Evolutionary conservation across 2,888 invertebrate species (phyloP).

Genomic region (Epinotia bilunana): DNA sequence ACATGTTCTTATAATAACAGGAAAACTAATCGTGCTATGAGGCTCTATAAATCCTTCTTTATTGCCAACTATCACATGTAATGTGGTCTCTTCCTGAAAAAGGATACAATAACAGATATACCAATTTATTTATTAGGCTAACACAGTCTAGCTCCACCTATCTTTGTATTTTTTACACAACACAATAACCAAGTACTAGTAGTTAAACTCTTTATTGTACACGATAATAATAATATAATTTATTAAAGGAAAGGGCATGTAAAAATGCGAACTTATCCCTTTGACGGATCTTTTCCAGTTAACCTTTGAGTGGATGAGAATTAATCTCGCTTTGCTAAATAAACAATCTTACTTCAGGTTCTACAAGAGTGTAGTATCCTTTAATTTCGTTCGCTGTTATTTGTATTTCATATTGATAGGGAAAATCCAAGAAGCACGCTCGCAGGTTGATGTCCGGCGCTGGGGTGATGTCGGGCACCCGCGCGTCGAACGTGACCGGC

Average conservation of each 20-base stretch:
- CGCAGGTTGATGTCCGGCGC: slow-evolving; percentile 81
- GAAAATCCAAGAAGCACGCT: slow-evolving; percentile 85
- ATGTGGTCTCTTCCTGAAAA: slow-evolving; percentile 57
- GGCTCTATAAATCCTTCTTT: slow-evolving; percentile 77
- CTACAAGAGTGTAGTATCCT: slow-evolving; percentile 76
- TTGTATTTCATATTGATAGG: slow-evolving; percentile 78
- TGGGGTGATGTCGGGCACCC: slow-evolving; percentile 75
- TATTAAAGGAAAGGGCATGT: no score
- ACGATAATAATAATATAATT: no score
- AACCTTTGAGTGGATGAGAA: not conserved
- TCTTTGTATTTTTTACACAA: no score
- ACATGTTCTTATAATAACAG: slow-evolving; percentile 74
- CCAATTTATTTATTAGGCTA: no score
- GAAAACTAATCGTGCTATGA: slow-evolving; percentile 70
- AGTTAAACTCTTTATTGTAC: no score
- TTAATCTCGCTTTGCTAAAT: not conserved
- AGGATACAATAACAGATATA: not conserved
- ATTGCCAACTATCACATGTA: slow-evolving; percentile 62
- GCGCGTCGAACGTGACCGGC: slow-evolving; percentile 80
- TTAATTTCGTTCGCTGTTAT: slow-evolving; percentile 77
- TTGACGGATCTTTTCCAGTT: no score
- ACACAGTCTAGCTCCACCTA: no score
- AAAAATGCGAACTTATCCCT: no score
- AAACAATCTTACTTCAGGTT: slow-evolving; percentile 61
- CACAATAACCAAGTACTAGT: no score